Conservation (phyloP, 2,113 vertebrate species). For the Lagenorhynchus albirostris region DNA sequence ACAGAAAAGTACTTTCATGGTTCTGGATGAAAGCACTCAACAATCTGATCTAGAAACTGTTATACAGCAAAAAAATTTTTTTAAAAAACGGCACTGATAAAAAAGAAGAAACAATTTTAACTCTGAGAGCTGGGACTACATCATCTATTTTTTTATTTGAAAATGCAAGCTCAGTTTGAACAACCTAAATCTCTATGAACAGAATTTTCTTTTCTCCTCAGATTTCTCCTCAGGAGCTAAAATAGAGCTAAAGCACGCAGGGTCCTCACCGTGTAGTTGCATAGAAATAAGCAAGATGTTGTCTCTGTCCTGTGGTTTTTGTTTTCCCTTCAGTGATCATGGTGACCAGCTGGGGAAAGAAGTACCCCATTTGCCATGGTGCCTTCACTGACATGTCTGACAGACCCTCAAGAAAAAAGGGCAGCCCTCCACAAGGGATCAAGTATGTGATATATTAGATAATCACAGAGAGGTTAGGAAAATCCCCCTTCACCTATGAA, state of each 20-base stretch:
- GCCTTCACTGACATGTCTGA: not conserved
- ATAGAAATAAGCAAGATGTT: not conserved
- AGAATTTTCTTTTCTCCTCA: constrained; percentile 43
- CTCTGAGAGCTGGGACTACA: not conserved
- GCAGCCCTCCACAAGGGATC: not conserved
- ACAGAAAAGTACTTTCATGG: not conserved
- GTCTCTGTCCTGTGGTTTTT: not conserved
- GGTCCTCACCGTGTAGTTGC: not conserved
- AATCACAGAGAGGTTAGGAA: not conserved
- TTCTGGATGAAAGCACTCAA: constrained; percentile 22
- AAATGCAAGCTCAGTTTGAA: constrained; percentile 31
- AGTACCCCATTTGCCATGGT: not conserved
- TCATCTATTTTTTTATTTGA: constrained; percentile 42
- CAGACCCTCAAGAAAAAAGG: not conserved
- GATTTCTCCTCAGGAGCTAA: not conserved
- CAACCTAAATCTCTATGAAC: not conserved
- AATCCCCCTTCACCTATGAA: not conserved
- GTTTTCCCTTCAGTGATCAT: not conserved
- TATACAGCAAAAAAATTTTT: not conserved
- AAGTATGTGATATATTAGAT: not conserved
- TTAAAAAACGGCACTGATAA: not conserved
- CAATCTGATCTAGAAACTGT: not conserved
- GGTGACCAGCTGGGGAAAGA: not conserved
- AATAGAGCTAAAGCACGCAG: not conserved
- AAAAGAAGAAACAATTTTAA: constrained; percentile 22